Percentiles rank a stretch among this genome's conserved stretches.
Evolutionary conservation across 2,888 invertebrate genomes (phyloP).

Genomic region (Sarcophaga caerulescens): DNA sequence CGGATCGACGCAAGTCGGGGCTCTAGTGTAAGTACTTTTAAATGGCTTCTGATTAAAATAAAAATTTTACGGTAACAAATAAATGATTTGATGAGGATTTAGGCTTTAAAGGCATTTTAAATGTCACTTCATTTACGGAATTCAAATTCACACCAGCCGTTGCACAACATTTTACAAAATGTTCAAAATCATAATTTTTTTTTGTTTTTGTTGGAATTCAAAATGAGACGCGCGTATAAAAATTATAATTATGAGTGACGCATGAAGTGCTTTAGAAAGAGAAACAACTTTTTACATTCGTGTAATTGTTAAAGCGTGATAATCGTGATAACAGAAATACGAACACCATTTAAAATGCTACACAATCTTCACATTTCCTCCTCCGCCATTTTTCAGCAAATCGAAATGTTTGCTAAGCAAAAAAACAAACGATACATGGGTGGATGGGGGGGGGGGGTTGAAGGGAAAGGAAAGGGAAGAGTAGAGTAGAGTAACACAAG

Average conservation of each 20-base stretch:
- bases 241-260: constrained; percentile 48
- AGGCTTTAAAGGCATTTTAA: not conserved
- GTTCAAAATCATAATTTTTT: not conserved
- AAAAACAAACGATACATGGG: not conserved
- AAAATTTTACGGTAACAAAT: too few relatives aligned
- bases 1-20: too few relatives aligned
- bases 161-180: not conserved
- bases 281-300: constrained; percentile 36
- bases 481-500: not conserved
- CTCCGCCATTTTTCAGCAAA: constrained; percentile 8
- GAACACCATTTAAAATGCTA: not conserved
- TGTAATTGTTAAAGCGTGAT: constrained; percentile 59
- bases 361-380: not conserved
- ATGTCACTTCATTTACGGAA: not conserved
- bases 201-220: not conserved
- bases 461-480: not conserved
- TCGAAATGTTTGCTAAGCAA: constrained; percentile 13
- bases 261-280: constrained; percentile 21
- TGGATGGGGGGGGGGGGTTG: not conserved
- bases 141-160: not conserved
- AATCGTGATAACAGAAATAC: constrained; percentile 45
- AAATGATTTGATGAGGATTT: not conserved
- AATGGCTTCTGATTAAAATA: not conserved
- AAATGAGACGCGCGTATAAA: constrained; percentile 1
- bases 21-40: too few relatives aligned